A percentile compares a stretch with the other conserved stretches of the same genome.
phyloP scores from a whole-genome alignment of 2,113 vertebrate species.

The Mola mola region DNA sequence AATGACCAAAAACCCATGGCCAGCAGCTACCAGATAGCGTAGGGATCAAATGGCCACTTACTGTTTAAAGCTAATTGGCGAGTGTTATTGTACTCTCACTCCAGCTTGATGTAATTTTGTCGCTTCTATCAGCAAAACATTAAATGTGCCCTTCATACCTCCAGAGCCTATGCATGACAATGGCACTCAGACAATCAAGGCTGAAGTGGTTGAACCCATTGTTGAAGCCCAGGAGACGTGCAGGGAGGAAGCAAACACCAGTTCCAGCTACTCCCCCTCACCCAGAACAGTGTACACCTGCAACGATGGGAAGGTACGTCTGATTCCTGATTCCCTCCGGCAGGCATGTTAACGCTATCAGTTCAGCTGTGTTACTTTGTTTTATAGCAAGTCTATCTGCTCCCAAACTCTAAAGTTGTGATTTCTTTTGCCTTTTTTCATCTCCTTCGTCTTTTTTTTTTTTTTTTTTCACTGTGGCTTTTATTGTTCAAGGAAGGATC shows the following conservation, averaged over 20 bases:
- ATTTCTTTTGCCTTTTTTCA: neutral
- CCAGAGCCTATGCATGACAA: conserved; percentile 86
- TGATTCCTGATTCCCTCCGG: neutral
- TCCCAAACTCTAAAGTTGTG: too few species aligned
- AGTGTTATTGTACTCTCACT: neutral
- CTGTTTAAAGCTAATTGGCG: neutral
- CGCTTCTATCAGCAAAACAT: neutral
- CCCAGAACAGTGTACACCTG: conserved; percentile 84
- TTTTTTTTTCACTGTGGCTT: conserved; percentile 1
- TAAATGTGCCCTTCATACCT: conserved; percentile 36
- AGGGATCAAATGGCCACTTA: neutral
- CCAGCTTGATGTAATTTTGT: neutral
- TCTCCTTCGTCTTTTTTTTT: conserved; percentile 8
- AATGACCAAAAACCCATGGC: neutral
- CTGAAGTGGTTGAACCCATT: conserved; percentile 83
- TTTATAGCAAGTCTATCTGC: neutral
- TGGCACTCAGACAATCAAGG: conserved; percentile 88
- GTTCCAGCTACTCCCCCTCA: conserved; percentile 84
- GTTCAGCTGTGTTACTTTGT: neutral
- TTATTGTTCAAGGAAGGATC: conserved; percentile 7
- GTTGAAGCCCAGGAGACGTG: conserved; percentile 81
- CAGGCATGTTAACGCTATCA: neutral
- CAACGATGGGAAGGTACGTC: conserved; percentile 84
- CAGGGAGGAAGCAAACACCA: conserved; percentile 85
- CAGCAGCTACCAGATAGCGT: neutral